Evolutionary conservation across 1,140 invertebrate species (phyloP).

Genomic region (Globodera ellingtonae): DNA sequence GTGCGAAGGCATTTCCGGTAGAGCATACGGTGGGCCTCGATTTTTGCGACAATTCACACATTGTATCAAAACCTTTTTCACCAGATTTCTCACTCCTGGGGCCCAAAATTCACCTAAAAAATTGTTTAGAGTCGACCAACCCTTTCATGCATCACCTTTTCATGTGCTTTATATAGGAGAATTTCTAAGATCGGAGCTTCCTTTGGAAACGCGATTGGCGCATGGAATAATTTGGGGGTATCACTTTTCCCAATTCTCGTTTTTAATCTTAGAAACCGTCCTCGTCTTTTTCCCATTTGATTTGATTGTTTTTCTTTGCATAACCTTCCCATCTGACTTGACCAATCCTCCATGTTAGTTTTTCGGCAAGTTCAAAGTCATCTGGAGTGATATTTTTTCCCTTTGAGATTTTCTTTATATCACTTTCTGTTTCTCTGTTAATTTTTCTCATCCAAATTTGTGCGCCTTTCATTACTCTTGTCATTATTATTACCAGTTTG

Average conservation of each 20-base stretch:
- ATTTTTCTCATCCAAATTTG: neutral
- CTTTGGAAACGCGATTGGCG: slow-evolving; percentile 11
- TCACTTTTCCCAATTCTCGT: neutral
- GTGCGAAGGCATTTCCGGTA: no score
- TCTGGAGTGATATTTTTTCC: neutral
- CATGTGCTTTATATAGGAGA: neutral
- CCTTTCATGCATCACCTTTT: neutral
- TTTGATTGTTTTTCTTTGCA: neutral
- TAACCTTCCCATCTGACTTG: neutral
- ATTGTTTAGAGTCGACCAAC: no score
- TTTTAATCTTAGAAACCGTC: slow-evolving; percentile 7
- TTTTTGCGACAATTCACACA: no score
- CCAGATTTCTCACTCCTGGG: no score
- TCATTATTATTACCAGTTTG: slow-evolving; percentile 6
- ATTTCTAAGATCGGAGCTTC: neutral
- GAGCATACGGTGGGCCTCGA: no score
- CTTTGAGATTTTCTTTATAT: neutral
- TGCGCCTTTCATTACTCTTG: neutral
- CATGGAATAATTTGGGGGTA: neutral
- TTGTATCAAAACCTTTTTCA: no score
- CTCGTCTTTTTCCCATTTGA: neutral
- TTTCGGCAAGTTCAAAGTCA: neutral
- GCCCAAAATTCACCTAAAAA: no score
- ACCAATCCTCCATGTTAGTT: neutral
- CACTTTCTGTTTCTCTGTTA: neutral